Conservation (phyloP, 2,888 invertebrate species). For the Epistrophella euchroma region DNA sequence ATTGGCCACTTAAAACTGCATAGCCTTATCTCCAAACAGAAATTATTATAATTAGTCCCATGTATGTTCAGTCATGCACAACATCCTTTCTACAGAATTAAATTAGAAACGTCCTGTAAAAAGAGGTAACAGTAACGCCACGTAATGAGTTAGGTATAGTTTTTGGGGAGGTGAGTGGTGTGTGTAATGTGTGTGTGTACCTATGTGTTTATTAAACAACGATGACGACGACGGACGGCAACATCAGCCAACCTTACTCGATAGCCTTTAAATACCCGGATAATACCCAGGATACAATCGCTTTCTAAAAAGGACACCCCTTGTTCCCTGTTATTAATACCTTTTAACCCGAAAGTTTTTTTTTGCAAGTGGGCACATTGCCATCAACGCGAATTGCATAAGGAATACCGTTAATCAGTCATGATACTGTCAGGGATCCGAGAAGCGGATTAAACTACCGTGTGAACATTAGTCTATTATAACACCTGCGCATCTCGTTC, state of each 20-base stretch:
- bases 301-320: slow-evolving; percentile 36
- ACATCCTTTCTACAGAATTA: slow-evolving; percentile 75
- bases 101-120: slow-evolving; percentile 67
- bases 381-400: slow-evolving; percentile 71
- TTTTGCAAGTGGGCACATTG: slow-evolving; percentile 70
- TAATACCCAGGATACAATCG: slow-evolving; percentile 64
- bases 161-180: background rate
- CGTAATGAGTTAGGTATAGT: slow-evolving; percentile 20
- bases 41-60: slow-evolving; percentile 75
- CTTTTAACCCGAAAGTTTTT: slow-evolving; percentile 55
- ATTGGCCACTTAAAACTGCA: slow-evolving; percentile 74
- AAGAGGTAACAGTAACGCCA: slow-evolving; percentile 58
- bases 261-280: slow-evolving; percentile 66
- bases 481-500: slow-evolving; percentile 79
- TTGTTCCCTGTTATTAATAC: background rate
- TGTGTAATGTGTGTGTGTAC: background rate
- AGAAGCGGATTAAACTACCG: slow-evolving; percentile 82
- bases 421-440: slow-evolving; percentile 74
- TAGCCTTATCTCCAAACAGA: slow-evolving; percentile 72
- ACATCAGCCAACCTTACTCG: slow-evolving; percentile 59
- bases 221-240: background rate
- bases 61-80: slow-evolving; percentile 73
- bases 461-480: slow-evolving; percentile 82
- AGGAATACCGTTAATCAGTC: slow-evolving; percentile 75
- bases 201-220: slow-evolving; percentile 28